A percentile compares a stretch with the other conserved stretches of the same genome.
Conservation (phyloP, 1,140 invertebrate genomes). For the Aleiodes sp. region DNA sequence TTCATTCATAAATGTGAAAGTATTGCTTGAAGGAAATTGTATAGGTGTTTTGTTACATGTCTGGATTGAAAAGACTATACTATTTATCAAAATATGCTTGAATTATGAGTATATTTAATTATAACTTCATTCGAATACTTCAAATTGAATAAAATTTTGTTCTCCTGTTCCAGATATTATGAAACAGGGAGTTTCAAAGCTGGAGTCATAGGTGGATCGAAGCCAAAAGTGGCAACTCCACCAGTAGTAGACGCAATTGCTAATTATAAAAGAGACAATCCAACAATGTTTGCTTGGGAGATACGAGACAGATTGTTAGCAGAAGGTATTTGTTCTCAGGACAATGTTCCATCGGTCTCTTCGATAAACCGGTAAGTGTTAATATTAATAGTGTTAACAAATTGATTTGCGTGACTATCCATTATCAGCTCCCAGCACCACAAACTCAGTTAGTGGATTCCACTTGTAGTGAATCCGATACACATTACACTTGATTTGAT, state of each 20-base stretch:
- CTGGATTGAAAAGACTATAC: no score
- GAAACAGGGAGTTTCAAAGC: conserved; percentile 99
- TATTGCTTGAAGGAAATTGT: no score
- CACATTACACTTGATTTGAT: conserved; percentile 60
- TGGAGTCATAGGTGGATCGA: conserved; percentile 98
- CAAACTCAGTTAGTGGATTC: conserved; percentile 52
- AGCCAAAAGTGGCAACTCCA: conserved; percentile 98
- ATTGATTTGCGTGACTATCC: conserved; percentile 52
- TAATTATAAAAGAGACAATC: conserved; percentile 98
- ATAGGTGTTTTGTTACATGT: no score
- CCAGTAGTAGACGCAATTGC: conserved; percentile 98
- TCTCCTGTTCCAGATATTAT: conserved; percentile 81
- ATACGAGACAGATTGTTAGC: conserved; percentile 95
- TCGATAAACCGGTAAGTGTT: conserved; percentile 95
- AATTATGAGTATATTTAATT: no score
- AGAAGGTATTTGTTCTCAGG: conserved; percentile 97
- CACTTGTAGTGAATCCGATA: conserved; percentile 50
- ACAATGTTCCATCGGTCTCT: conserved; percentile 98
- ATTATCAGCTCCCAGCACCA: conserved; percentile 43
- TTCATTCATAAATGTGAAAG: no score
- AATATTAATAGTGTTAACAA: conserved; percentile 69
- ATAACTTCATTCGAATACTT: neutral
- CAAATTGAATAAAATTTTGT: neutral
- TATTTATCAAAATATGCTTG: no score
- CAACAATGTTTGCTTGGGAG: conserved; percentile 99